Percentiles rank a stretch among this genome's conserved stretches.
phyloP scores from a whole-genome alignment of 2,113 vertebrate species.

The Zootoca vivipara region DNA sequence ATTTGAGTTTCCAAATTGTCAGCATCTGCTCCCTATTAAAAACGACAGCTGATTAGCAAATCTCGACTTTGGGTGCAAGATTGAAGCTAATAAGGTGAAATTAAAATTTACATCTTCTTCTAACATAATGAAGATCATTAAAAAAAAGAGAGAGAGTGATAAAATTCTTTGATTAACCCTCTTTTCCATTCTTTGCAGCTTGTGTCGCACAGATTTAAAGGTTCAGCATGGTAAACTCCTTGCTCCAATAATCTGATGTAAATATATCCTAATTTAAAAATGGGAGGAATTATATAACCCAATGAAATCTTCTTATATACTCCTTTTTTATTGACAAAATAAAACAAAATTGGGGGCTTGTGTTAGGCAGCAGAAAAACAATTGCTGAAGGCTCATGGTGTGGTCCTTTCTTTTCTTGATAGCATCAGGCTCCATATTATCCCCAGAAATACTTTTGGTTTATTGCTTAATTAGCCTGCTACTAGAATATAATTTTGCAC shows the following conservation, averaged over 20 bases:
- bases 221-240: conserved; percentile 67
- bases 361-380: conserved; percentile 8
- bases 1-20: conserved; percentile 65
- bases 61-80: conserved; percentile 77
- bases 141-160: conserved; percentile 69
- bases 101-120: conserved; percentile 82
- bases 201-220: conserved; percentile 72
- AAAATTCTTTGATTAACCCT: conserved; percentile 80
- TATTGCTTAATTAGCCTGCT: conserved; percentile 56
- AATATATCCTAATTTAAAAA: conserved; percentile 62
- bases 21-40: conserved; percentile 79
- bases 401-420: background rate
- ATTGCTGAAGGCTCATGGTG: conserved; percentile 27
- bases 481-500: conserved; percentile 43
- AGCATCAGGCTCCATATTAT: conserved; percentile 13
- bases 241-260: conserved; percentile 51
- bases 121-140: conserved; percentile 77
- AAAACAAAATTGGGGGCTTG: conserved; percentile 29
- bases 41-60: conserved; percentile 79
- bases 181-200: conserved; percentile 66
- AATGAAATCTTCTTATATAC: background rate
- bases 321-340: conserved; percentile 42
- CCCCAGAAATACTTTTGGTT: conserved; percentile 47
- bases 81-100: conserved; percentile 79
- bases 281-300: conserved; percentile 40